Evolutionary conservation across 2,888 invertebrate species (phyloP).

Genomic region (Parelbella ahira): DNA sequence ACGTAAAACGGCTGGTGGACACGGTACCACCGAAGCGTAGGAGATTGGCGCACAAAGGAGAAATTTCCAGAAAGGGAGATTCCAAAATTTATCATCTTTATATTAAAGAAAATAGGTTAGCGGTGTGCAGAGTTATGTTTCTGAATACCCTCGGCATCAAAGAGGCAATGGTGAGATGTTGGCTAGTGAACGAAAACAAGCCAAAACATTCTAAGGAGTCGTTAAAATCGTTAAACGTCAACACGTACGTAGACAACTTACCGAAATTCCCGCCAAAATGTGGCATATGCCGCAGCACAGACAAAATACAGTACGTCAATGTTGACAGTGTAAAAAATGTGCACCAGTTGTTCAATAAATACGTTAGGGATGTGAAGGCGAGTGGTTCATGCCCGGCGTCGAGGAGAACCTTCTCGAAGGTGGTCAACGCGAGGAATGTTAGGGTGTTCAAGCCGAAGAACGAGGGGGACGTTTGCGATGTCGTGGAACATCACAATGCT

Average conservation of each 20-base stretch:
- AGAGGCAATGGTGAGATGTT: constrained; percentile 55
- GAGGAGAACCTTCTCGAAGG: constrained; percentile 56
- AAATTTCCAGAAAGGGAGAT: constrained; percentile 47
- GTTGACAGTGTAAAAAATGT: constrained; percentile 47
- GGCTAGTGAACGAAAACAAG: constrained; percentile 40
- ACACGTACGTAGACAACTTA: constrained; percentile 47
- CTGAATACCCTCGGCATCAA: constrained; percentile 57
- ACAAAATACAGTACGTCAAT: constrained; percentile 42
- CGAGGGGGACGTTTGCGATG: constrained; percentile 49
- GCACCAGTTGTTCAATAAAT: constrained; percentile 50
- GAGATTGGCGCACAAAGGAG: constrained; percentile 39
- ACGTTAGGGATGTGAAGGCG: constrained; percentile 42
- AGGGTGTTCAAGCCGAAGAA: constrained; percentile 56
- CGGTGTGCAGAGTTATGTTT: constrained; percentile 54
- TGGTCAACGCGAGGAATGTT: constrained; percentile 43
- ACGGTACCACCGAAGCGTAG: constrained; percentile 47
- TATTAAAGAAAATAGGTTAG: constrained; percentile 35
- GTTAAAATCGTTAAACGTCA: constrained; percentile 45
- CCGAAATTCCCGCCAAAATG: constrained; percentile 50
- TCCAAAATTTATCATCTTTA: constrained; percentile 49
- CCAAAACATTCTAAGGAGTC: constrained; percentile 41
- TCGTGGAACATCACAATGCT: constrained; percentile 45
- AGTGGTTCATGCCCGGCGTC: constrained; percentile 43
- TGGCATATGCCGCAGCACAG: constrained; percentile 36
- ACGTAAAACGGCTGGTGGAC: constrained; percentile 45